Evolutionary conservation across 2,888 invertebrate species (phyloP), one percentile per base, ranked within the genome.

Genomic region (Boloria selene): DNA sequence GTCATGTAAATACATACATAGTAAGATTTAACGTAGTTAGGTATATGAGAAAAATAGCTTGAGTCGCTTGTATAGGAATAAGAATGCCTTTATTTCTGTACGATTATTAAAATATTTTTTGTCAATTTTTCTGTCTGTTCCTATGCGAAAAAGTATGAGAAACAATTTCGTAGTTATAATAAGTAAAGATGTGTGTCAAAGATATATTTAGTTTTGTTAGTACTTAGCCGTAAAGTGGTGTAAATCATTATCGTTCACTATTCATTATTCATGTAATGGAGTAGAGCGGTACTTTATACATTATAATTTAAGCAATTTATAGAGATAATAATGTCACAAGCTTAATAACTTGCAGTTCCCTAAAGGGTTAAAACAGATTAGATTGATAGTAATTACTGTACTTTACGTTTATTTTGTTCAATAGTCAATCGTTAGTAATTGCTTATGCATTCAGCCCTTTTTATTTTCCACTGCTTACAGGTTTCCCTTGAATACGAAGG

Each of bases 271-370:
- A 56, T 45, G 22, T 56, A 56, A 56, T 56, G n/a, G 10, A 56
- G 56, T 56, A 45, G 13, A 13, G 45, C 56, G 56, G 56, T 26
- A 26, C 56, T 56, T 56, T 56, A 56, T 45, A 56, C 45, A 56
- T 56, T 56, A 45, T 56, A 56, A 56, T 56, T 56, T 10, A 56
- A 56, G 56, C 45, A 45, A 56, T 45, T 56, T 45, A 16, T 56
- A 56, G 10, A 45, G 56, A 56, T 56, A 56, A 56, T 56, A 18
- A 45, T 56, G 45, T 45, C 45, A 45, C 56, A 6, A 56, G 45
- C 56, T 56, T 38, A 26, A 56, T 56, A 56, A 56, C 22, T 45
- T 56, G 56, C 56, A 56, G 22, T 45, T 56, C 56, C 56, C 56
- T 56, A 56, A 56, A 16, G 56, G 45, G 56, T 45, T 56, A 56